Evolutionary conservation across 1,140 invertebrate species (phyloP), one percentile per base, ranked within the genome.

Genomic region (Daktulosphaira vitifoliae): DNA sequence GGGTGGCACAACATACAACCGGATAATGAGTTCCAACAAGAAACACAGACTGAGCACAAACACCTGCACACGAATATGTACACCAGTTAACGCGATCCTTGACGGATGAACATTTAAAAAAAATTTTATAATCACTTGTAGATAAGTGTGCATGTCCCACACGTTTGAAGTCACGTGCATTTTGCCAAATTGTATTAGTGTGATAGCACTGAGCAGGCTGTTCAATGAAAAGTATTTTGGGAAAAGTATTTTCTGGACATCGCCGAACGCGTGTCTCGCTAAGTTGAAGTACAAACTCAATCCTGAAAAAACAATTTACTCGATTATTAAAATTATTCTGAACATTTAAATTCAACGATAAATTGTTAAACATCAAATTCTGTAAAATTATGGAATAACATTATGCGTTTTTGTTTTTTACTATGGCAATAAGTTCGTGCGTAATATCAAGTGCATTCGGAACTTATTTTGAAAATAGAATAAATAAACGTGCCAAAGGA

Each of bases 151-250:
- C 1, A 72, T 70, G 64, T 70, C 71, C 44, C 51, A 44, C 67
- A 38, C 66, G 51, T 66, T 16, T n/a, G 67, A 65, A 1, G 71
- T 67, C 3, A 77, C 77, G 71, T 81, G 78, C 37, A 80, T 78
- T 69, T 81, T 80, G 2, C 81, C 75, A 71, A 83, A 89, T 15
- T 84, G 81, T 2, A 87, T 75, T 8, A 90, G 78, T 5, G 86
- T 88, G 8, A 82, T 79, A 11, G 89, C 78, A 71, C 86, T 89
- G 15, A 90, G 76, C 65, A 82, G 72, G 0, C 84, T 80, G 71
- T 90, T 91, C 46, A 89, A 75, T 5, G 85, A 80, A 75, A 90
- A 91, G 73, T 90, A 92, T 69, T 85, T 83, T 4, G 89, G 89
- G 74, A 92, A 92, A n/a, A 92, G 74, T 15, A 89, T 82, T 66